phyloP scores from a whole-genome alignment of 2,113 vertebrate species.

The Malurus melanocephalus region DNA sequence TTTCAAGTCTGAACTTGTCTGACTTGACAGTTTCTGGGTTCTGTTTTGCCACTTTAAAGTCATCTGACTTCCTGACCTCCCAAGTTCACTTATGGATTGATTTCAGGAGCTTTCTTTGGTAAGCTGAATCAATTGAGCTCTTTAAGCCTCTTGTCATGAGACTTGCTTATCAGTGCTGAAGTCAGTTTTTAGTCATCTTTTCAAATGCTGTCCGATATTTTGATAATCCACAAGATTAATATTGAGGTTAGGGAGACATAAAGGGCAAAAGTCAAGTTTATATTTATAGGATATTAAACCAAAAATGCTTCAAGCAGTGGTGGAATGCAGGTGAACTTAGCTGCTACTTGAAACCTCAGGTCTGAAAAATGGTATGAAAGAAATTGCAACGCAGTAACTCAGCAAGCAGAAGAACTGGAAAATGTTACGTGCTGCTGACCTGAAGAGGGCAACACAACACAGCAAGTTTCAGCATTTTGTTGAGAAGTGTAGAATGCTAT shows the following conservation, averaged over 20 bases:
- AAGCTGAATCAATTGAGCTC: not conserved
- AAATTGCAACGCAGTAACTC: not conserved
- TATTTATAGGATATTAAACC: not conserved
- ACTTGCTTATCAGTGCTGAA: not conserved
- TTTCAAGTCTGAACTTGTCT: not conserved
- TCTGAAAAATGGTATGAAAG: not conserved
- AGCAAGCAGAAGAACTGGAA: not conserved
- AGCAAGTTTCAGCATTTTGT: not conserved
- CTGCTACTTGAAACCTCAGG: not conserved
- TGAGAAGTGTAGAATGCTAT: not conserved
- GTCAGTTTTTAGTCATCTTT: not conserved
- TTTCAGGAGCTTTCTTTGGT: not conserved
- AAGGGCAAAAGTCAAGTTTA: not conserved
- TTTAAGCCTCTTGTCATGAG: not conserved
- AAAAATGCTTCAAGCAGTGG: not conserved
- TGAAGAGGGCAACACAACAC: slow-evolving; percentile 59
- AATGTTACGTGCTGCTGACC: not conserved
- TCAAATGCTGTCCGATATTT: not conserved
- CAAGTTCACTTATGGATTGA: not conserved
- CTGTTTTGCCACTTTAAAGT: not conserved
- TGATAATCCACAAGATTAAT: not conserved
- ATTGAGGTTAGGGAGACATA: not conserved
- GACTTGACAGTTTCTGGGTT: not conserved
- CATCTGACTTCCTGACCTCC: not conserved
- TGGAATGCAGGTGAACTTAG: not conserved